Evolutionary conservation across 2,113 vertebrate species (phyloP).

Genomic region (Callorhinus ursinus): DNA sequence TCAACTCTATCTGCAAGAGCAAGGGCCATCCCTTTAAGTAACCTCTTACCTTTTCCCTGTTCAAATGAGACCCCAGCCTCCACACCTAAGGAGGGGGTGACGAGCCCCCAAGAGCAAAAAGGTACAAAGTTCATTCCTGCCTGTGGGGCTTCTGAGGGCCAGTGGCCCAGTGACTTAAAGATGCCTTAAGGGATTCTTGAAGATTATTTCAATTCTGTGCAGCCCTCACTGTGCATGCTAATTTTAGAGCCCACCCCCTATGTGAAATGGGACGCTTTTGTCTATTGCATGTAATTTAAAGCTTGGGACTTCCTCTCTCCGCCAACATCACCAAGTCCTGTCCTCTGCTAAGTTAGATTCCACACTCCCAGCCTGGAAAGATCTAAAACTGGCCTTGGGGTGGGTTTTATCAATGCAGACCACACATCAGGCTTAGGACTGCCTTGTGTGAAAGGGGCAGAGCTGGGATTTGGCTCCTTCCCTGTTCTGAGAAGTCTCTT

Average conservation of each 20-base stretch:
- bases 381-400: neutral
- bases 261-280: neutral
- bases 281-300: neutral
- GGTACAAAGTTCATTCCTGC: neutral
- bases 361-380: neutral
- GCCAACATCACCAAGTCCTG: neutral
- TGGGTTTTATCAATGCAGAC: neutral
- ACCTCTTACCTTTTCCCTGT: neutral
- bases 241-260: neutral
- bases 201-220: neutral
- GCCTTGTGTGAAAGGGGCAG: neutral
- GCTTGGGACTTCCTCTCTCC: neutral
- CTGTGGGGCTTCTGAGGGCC: neutral
- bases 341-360: neutral
- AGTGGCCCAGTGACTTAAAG: neutral
- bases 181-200: neutral
- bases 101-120: neutral
- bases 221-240: neutral
- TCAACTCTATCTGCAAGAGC: neutral
- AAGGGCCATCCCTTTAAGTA: neutral
- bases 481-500: neutral
- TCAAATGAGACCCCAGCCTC: neutral
- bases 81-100: neutral
- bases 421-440: neutral
- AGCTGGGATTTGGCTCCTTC: neutral